phyloP scores from a whole-genome alignment of 2,113 vertebrate genomes.

The Antigone vipio region DNA sequence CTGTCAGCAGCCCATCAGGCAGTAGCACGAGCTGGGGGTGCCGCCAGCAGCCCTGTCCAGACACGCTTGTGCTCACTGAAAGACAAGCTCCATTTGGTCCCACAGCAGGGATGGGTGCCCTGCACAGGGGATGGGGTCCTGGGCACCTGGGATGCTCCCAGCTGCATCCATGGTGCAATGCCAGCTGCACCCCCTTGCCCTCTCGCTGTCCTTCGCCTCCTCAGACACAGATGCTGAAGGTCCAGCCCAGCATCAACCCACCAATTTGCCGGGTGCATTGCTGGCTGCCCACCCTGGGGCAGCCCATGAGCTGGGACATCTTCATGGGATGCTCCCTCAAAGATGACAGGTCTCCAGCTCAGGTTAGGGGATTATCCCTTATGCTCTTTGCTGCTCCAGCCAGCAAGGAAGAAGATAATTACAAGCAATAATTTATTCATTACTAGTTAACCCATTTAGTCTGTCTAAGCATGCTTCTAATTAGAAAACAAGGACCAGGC shows the following conservation, averaged over 20 bases:
- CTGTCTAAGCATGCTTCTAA: neutral
- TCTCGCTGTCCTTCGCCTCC: neutral
- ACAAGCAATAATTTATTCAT: neutral
- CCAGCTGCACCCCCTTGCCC: neutral
- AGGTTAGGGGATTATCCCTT: neutral
- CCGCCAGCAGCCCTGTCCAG: accelerated
- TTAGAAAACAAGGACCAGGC: neutral
- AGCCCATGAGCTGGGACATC: neutral
- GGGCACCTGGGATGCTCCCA: neutral
- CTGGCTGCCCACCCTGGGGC: neutral
- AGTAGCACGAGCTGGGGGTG: accelerated
- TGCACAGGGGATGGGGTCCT: too few species aligned
- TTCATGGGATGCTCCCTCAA: accelerated
- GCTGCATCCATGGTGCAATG: accelerated
- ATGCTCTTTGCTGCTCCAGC: neutral
- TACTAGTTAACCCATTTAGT: neutral
- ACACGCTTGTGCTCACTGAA: accelerated
- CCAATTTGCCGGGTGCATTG: accelerated
- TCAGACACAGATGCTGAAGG: neutral
- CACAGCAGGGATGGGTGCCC: neutral
- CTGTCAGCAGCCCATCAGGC: neutral
- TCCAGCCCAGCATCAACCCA: neutral
- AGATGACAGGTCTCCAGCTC: neutral
- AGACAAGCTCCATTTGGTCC: neutral
- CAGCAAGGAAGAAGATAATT: neutral